Evolutionary conservation across 2,888 invertebrate species (phyloP).

Genomic region (Rhingia rostrata): DNA sequence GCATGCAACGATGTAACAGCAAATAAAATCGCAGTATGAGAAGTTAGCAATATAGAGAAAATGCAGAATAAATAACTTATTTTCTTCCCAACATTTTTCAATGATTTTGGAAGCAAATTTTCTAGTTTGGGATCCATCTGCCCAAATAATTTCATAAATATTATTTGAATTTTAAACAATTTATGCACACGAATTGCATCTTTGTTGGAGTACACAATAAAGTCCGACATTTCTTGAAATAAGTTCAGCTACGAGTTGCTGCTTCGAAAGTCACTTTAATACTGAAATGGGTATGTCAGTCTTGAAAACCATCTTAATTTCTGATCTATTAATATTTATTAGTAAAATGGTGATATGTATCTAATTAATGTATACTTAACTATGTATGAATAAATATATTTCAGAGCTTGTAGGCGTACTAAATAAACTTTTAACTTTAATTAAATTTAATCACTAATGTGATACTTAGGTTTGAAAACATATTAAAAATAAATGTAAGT

Average conservation of each 20-base stretch:
- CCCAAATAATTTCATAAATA: slow-evolving; percentile 75
- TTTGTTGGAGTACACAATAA: slow-evolving; percentile 72
- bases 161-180: slow-evolving; percentile 76
- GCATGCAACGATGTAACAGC: slow-evolving; percentile 77
- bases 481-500: too few relatives aligned
- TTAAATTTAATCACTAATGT: too few relatives aligned
- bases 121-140: slow-evolving; percentile 75
- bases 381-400: too few relatives aligned
- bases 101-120: slow-evolving; percentile 59
- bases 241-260: not conserved
- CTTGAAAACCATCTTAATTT: too few relatives aligned
- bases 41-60: slow-evolving; percentile 71
- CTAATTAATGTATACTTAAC: too few relatives aligned
- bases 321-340: too few relatives aligned
- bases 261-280: not conserved
- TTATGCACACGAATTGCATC: slow-evolving; percentile 74
- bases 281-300: not conserved
- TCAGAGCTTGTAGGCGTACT: too few relatives aligned
- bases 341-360: too few relatives aligned
- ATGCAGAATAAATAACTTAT: slow-evolving; percentile 63
- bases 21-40: slow-evolving; percentile 78
- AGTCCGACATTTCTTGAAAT: not conserved
- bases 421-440: too few relatives aligned
- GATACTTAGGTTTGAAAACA: too few relatives aligned
- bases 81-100: slow-evolving; percentile 27